Percentiles rank a stretch among this genome's conserved stretches.
These are phyloP conservation scores for Hedya salicella DNA, from an alignment of 2,888 invertebrate species.

Conservation along the genomic window DNA sequence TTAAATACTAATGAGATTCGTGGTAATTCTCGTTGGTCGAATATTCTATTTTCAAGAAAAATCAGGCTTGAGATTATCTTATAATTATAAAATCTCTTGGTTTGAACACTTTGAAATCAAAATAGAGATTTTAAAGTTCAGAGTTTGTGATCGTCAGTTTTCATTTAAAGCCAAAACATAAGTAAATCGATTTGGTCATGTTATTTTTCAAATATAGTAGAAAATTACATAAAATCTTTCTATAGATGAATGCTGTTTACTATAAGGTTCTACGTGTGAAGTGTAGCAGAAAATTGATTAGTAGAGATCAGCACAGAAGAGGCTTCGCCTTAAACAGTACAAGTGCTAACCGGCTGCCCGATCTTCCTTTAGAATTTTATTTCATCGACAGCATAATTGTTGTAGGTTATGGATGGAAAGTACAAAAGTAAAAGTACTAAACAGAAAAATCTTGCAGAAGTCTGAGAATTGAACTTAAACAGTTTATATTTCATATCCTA, in stretches of 20 bases:
- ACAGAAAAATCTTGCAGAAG: background rate
- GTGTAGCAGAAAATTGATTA: constrained; percentile 31
- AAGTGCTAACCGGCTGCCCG: constrained; percentile 16
- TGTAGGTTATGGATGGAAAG: background rate
- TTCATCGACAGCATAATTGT: background rate
- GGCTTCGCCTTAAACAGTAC: constrained; percentile 37
- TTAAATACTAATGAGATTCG: background rate
- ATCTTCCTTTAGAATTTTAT: constrained; percentile 7
- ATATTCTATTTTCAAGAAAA: no score
- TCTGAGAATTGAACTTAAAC: background rate
- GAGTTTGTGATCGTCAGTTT: no score
- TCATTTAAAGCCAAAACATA: no score
- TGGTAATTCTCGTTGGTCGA: background rate
- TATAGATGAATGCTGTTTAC: background rate
- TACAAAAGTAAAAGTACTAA: no score
- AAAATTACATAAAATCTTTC: background rate
- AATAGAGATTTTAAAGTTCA: no score
- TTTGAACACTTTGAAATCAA: no score
- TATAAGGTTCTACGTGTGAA: constrained; percentile 13
- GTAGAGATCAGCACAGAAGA: constrained; percentile 29
- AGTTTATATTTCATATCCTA: background rate
- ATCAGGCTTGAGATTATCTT: no score
- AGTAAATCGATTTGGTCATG: no score
- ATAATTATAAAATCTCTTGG: no score
- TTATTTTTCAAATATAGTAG: background rate